phyloP scores from a whole-genome alignment of 1,140 invertebrate species.

The Geopemphigus sp. region DNA sequence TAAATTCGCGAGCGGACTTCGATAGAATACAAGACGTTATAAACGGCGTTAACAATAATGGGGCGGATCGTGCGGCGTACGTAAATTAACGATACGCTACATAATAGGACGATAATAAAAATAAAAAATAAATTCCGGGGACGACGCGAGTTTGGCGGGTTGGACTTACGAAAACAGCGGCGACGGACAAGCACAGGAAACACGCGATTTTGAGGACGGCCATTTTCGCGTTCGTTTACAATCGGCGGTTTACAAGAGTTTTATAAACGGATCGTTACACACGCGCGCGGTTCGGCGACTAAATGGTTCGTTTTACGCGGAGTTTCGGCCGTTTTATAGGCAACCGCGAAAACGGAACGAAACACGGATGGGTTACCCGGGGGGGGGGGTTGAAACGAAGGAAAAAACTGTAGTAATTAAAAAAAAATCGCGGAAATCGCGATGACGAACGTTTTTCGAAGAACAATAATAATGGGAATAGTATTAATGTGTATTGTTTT shows the following conservation, averaged over 20 bases:
- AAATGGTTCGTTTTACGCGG: constrained; percentile 35
- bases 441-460: constrained; percentile 5
- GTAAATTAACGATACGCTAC: no score
- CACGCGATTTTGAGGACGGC: not conserved
- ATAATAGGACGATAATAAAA: no score
- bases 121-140: no score
- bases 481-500: not conserved
- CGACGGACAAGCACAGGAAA: not conserved
- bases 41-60: no score
- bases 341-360: no score
- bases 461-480: constrained; percentile 15
- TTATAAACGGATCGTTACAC: not conserved
- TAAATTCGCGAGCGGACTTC: no score
- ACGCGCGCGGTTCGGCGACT: not conserved
- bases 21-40: no score
- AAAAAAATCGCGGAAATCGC: not conserved
- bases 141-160: no score
- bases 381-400: no score
- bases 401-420: constrained; percentile 13
- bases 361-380: no score
- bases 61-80: no score
- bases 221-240: not conserved
- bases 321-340: no score
- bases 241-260: not conserved
- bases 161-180: constrained; percentile 21